A percentile compares a stretch with the other conserved stretches of the same genome.
These are phyloP conservation scores for Hestina assimilis DNA, from an alignment of 1,140 invertebrate species.

Conservation along the genomic window DNA sequence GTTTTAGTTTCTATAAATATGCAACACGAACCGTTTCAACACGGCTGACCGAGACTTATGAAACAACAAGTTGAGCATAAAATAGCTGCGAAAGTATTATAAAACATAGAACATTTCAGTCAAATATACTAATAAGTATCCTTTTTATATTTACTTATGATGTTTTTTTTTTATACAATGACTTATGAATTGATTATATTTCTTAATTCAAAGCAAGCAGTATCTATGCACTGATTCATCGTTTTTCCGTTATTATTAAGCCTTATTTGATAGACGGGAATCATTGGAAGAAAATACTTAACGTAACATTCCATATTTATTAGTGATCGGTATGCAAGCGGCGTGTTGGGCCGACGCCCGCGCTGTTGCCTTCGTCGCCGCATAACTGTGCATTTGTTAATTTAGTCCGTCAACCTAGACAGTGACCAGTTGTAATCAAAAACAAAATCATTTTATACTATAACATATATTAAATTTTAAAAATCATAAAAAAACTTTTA, in stretches of 20 bases:
- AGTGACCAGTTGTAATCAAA: neutral
- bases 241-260: conserved; percentile 20
- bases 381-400: conserved; percentile 29
- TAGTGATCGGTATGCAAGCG: conserved; percentile 48
- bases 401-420: conserved; percentile 1
- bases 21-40: neutral
- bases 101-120: neutral
- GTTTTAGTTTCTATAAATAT: neutral
- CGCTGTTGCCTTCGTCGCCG: conserved; percentile 10
- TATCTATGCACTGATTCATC: neutral
- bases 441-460: too few relatives aligned
- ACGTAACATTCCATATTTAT: conserved; percentile 54
- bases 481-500: too few relatives aligned
- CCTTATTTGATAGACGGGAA: conserved; percentile 15
- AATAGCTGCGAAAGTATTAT: neutral
- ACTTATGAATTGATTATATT: too few relatives aligned
- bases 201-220: too few relatives aligned
- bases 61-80: conserved; percentile 1
- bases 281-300: conserved; percentile 20
- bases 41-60: neutral
- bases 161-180: too few relatives aligned
- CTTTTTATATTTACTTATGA: neutral
- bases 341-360: conserved; percentile 53
- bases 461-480: too few relatives aligned
- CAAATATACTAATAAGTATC: neutral